phyloP scores from a whole-genome alignment of 1,140 invertebrate genomes.

The Metopolophium dirhodum region DNA sequence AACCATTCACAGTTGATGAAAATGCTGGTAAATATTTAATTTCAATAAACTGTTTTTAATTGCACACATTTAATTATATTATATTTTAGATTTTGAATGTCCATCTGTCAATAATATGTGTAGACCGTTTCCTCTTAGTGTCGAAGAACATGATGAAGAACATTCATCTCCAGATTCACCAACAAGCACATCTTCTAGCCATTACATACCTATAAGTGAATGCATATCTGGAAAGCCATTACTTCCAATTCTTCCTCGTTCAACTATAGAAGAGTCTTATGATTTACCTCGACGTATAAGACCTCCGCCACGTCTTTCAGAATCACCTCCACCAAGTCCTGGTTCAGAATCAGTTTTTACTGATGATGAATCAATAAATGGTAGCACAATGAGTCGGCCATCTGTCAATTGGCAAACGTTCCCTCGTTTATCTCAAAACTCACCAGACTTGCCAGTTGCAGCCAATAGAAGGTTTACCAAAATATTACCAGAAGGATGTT shows the following conservation, averaged over 20 bases:
- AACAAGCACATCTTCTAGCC: slow-evolving; percentile 70
- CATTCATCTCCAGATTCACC: slow-evolving; percentile 68
- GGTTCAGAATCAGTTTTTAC: slow-evolving; percentile 68
- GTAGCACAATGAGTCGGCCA: slow-evolving; percentile 57
- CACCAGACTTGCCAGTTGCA: slow-evolving; percentile 59
- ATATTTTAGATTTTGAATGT: slow-evolving; percentile 59
- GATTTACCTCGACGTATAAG: slow-evolving; percentile 66
- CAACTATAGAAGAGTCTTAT: slow-evolving; percentile 64
- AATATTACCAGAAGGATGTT: slow-evolving; percentile 60
- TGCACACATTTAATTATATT: not conserved
- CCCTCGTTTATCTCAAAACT: slow-evolving; percentile 67
- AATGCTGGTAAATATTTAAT: slow-evolving; percentile 48
- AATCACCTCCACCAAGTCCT: slow-evolving; percentile 66
- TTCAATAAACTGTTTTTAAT: not conserved
- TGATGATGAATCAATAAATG: slow-evolving; percentile 66
- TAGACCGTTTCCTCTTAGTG: slow-evolving; percentile 55
- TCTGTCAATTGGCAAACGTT: slow-evolving; percentile 69
- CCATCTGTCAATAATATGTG: slow-evolving; percentile 36
- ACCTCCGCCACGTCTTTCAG: slow-evolving; percentile 59
- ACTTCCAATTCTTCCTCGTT: slow-evolving; percentile 49
- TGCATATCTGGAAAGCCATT: slow-evolving; percentile 83
- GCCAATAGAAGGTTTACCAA: slow-evolving; percentile 57
- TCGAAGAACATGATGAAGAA: slow-evolving; percentile 61
- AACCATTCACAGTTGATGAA: slow-evolving; percentile 77
- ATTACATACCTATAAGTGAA: slow-evolving; percentile 85